Evolutionary conservation across 2,888 invertebrate species (phyloP).

Genomic region (Alloplasta piceator): DNA sequence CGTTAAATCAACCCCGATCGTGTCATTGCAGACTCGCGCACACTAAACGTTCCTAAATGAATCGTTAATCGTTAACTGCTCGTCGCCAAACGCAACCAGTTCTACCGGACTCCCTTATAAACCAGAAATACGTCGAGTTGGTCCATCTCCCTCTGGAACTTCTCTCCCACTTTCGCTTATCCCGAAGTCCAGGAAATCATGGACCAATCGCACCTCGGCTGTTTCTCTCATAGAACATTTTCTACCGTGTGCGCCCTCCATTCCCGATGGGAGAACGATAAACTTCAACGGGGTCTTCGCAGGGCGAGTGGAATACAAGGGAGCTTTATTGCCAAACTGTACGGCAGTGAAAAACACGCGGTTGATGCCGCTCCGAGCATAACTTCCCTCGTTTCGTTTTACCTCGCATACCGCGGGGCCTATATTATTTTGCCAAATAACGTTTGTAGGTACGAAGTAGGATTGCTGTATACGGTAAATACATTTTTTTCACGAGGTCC

Average conservation of each 20-base stretch:
- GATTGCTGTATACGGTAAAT: slow-evolving; percentile 58
- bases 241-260: slow-evolving; percentile 36
- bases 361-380: slow-evolving; percentile 32
- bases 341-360: slow-evolving; percentile 54
- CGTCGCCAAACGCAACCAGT: slow-evolving; percentile 67
- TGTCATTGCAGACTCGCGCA: slow-evolving; percentile 56
- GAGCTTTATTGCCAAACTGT: slow-evolving; percentile 65
- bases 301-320: slow-evolving; percentile 27
- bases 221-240: slow-evolving; percentile 23
- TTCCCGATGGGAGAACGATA: slow-evolving; percentile 62
- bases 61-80: slow-evolving; percentile 83
- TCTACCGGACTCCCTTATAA: slow-evolving; percentile 78
- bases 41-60: slow-evolving; percentile 82
- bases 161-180: slow-evolving; percentile 71
- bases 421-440: slow-evolving; percentile 36
- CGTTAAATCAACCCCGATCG: slow-evolving; percentile 58
- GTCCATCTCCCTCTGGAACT: slow-evolving; percentile 45
- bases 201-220: slow-evolving; percentile 41
- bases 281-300: slow-evolving; percentile 57
- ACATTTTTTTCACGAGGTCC: slow-evolving; percentile 56
- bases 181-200: slow-evolving; percentile 63
- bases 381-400: slow-evolving; percentile 43
- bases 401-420: slow-evolving; percentile 3
- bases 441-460: slow-evolving; percentile 48
- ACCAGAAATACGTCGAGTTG: slow-evolving; percentile 79